Conservation (phyloP, 2,113 vertebrate genomes). For the human (Homo sapiens) region GRCh38 chr4:29396001-29396500, state of each 20-base stretch:
- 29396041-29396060: conserved; percentile 60
- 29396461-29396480: conserved; percentile 71
- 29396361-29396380: conserved; percentile 30
- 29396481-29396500: conserved; percentile 40
- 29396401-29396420: conserved; percentile 62
- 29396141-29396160: conserved; percentile 81
- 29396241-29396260: neutral
- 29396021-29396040: conserved; percentile 39
- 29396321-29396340: neutral
- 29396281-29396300: neutral
- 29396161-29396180: conserved; percentile 69
- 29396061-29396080: conserved; percentile 82
- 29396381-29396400: neutral
- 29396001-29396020: conserved; percentile 39
- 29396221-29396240: conserved; percentile 30
- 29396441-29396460: conserved; percentile 72
- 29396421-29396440: conserved; percentile 56
- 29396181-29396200: conserved; percentile 66
- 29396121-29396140: conserved; percentile 79
- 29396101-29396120: conserved; percentile 74
- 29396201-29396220: conserved; percentile 73
- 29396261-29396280: neutral
- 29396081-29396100: conserved; percentile 82
- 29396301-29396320: conserved; percentile 48
- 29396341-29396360: neutral